A percentile compares a stretch with the other conserved stretches of the same genome.
phyloP scores from a whole-genome alignment of 2,113 vertebrate genomes.

The Hystrix cristata region DNA sequence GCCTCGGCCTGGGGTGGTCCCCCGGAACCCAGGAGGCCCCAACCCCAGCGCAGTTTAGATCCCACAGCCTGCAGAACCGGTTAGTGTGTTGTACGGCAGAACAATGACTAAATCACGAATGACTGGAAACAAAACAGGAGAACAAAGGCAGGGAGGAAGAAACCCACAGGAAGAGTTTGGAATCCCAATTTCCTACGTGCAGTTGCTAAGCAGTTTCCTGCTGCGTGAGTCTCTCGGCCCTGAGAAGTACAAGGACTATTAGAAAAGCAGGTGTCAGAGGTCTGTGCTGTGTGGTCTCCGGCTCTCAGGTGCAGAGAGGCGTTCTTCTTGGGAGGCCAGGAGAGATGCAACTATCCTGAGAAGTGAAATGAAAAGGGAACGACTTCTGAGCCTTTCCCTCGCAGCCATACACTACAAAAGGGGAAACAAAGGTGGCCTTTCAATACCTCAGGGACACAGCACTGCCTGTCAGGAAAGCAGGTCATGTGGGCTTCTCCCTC shows the following conservation, averaged over 20 bases:
- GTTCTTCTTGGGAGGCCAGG: constrained; percentile 30
- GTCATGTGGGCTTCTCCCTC: background rate
- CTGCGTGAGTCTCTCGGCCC: background rate
- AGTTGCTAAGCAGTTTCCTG: constrained; percentile 76
- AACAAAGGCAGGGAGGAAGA: constrained; percentile 64
- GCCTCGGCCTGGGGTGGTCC: background rate
- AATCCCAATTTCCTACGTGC: constrained; percentile 69
- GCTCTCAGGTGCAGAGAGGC: background rate
- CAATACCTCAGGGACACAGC: background rate
- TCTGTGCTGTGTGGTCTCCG: constrained; percentile 25
- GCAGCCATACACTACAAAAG: background rate
- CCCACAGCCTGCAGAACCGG: constrained; percentile 65
- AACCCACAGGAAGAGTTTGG: constrained; percentile 35
- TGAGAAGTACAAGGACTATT: background rate
- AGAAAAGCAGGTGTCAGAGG: constrained; percentile 58
- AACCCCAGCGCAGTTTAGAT: background rate
- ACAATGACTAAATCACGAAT: constrained; percentile 55
- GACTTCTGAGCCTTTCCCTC: background rate
- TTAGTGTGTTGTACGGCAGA: constrained; percentile 43
- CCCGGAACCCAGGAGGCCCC: background rate
- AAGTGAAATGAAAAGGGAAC: background rate
- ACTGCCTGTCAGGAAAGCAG: background rate
- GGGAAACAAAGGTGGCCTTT: background rate
- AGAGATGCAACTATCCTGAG: background rate
- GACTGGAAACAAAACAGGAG: constrained; percentile 73